Percentiles rank a stretch among this genome's conserved stretches.
phyloP scores from a whole-genome alignment of 1,140 invertebrate species.

The Augochlora pura region DNA sequence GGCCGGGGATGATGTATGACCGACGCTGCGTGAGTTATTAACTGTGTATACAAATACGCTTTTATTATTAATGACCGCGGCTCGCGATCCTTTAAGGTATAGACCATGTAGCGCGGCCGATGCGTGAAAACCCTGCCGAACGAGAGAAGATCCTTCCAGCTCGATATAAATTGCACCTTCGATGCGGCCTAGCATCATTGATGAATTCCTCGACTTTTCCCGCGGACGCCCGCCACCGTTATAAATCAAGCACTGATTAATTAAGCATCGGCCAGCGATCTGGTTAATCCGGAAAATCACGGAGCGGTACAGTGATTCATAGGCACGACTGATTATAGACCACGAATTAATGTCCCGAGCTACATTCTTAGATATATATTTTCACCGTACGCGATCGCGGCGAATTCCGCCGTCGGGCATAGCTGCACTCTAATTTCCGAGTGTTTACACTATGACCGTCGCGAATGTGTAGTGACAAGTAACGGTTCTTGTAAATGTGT shows the following conservation, averaged over 20 bases:
- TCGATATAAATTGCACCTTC: slow-evolving; percentile 28
- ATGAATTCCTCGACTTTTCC: slow-evolving; percentile 4
- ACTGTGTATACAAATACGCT: slow-evolving; percentile 40
- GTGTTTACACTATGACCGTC: too few species aligned
- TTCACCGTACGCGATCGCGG: too few species aligned
- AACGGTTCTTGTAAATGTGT: too few species aligned
- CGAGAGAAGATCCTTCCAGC: not conserved
- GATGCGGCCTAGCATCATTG: not conserved
- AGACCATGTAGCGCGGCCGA: not conserved
- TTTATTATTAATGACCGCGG: slow-evolving; percentile 42
- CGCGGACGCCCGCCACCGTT: not conserved
- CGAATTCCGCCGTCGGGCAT: too few species aligned
- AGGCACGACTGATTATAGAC: not conserved
- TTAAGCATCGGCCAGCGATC: slow-evolving; percentile 20
- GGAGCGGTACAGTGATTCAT: not conserved
- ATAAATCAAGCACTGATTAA: slow-evolving; percentile 17
- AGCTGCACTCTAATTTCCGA: too few species aligned
- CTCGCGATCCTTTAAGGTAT: slow-evolving; percentile 22
- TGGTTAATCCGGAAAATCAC: not conserved
- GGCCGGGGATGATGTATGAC: slow-evolving; percentile 32
- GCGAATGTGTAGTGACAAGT: too few species aligned
- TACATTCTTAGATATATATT: not conserved
- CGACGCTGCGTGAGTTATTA: slow-evolving; percentile 35
- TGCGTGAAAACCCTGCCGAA: slow-evolving; percentile 12
- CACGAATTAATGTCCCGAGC: not conserved